Percentiles rank a stretch among this genome's conserved stretches.
These are phyloP conservation scores for Microtus ochrogaster DNA, from an alignment of 2,113 vertebrate genomes.

Conservation along the genomic window DNA sequence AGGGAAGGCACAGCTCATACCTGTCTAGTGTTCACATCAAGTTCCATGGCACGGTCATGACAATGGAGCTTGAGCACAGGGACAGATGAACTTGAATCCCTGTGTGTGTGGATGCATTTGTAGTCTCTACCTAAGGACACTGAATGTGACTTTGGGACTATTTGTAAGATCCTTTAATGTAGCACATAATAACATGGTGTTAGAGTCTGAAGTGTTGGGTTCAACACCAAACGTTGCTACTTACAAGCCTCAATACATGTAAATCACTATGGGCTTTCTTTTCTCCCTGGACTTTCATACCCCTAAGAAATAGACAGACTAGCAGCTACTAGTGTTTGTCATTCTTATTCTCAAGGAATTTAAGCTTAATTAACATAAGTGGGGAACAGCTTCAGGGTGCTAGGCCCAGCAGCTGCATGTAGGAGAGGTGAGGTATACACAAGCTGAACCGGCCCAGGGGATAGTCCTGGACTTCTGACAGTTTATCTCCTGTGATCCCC, in stretches of 20 bases:
- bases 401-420: not conserved
- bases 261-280: not conserved
- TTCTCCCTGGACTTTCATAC: not conserved
- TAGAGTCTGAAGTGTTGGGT: not conserved
- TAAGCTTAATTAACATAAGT: not conserved
- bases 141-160: too few species aligned
- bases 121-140: not conserved
- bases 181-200: not conserved
- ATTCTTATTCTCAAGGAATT: not conserved
- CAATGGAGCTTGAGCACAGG: not conserved
- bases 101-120: not conserved
- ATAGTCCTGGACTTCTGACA: not conserved
- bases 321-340: not conserved
- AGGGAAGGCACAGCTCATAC: not conserved
- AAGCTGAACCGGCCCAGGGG: not conserved
- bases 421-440: not conserved
- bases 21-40: not conserved
- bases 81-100: too few species aligned
- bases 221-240: not conserved
- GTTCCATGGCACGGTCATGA: not conserved
- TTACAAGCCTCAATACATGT: not conserved
- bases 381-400: not conserved
- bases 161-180: not conserved
- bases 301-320: not conserved
- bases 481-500: not conserved